These are phyloP conservation scores for Platycheirus albimanus DNA, from an alignment of 2,888 invertebrate genomes.

Conservation along the genomic window DNA sequence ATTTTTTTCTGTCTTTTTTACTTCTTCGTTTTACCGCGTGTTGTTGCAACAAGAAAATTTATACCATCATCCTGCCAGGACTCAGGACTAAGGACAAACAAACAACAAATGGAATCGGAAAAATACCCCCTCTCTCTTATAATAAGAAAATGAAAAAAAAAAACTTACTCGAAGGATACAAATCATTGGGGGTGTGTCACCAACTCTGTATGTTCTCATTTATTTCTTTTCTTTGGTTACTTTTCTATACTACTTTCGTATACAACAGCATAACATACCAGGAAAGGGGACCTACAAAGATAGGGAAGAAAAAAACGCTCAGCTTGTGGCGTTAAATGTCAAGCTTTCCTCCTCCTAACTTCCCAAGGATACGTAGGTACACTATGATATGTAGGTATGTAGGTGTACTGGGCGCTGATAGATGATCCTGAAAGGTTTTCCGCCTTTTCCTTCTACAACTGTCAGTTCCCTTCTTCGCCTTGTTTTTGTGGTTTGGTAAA, in stretches of 20 bases:
- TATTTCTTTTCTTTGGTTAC: slow-evolving; percentile 36
- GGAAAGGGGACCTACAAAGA: not conserved
- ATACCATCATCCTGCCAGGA: slow-evolving; percentile 24
- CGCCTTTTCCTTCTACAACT: slow-evolving; percentile 37
- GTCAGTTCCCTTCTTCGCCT: slow-evolving; percentile 10
- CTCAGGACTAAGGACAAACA: slow-evolving; percentile 25
- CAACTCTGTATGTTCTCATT: slow-evolving; percentile 39
- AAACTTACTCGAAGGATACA: slow-evolving; percentile 68
- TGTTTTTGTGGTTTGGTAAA: not conserved
- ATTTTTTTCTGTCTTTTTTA: too few relatives aligned
- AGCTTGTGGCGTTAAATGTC: slow-evolving; percentile 50
- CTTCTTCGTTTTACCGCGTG: not conserved
- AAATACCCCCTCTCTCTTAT: not conserved
- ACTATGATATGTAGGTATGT: too few relatives aligned
- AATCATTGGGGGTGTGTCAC: slow-evolving; percentile 62
- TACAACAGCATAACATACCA: slow-evolving; percentile 11
- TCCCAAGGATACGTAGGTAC: too few relatives aligned
- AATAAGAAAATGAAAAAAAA: slow-evolving; percentile 9
- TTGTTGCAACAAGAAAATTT: slow-evolving; percentile 21
- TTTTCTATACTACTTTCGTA: slow-evolving; percentile 24
- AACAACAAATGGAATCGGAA: slow-evolving; percentile 32
- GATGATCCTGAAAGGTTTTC: slow-evolving; percentile 55
- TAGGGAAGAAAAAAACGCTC: not conserved
- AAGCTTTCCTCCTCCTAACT: slow-evolving; percentile 11
- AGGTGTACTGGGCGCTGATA: slow-evolving; percentile 47